Base-by-base conservation (phyloP, 2,888 invertebrate genomes). In the Lycocerus yunnanus region DNA sequence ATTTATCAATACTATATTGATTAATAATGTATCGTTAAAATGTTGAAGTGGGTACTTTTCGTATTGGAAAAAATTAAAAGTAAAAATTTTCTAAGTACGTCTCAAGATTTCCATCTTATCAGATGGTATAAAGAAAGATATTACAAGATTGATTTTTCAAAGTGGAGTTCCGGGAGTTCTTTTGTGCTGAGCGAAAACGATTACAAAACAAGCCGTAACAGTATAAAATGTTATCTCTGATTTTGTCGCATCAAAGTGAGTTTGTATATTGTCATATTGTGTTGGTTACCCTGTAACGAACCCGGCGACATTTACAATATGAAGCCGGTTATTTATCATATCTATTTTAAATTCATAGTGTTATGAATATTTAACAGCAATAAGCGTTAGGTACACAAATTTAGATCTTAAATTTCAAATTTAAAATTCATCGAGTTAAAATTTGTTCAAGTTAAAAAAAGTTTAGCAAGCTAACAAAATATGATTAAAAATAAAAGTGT, bases 331-430 rank as follows among this genome's bases (percentile, higher is more conserved):
- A 72, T 72, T 72, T 75, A 72, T 71, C 72, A 71, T 71, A 68
- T 74, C 74, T 72, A 75, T 75, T 75, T 73, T 72, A 70, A 70
- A 75, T 75, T 75, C 75, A 75, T 75, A 73, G 69, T 73, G 75
- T 75, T 71, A 75, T 75, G 75, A 75, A 75, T 75, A 75, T 75
- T 75, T 75, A 75, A 73, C 75, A 71, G 75, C 70, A 73, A 75
- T 73, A 75, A 75, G 72, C 70, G 75, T 66, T 71, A 72, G 69
- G 71, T 72, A 72, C 69, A 72, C 75, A 72, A 72, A 75, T 75
- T 72, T 69, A 58, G 21, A 16, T 20, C 69, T 59, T 68, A 67
- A 70, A 71, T 71, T 68, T 68, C 68, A 58, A 74, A 69, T 75
- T 75, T 75, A 75, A 75, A 75, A 71, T 75, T 71, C 75, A 75